Conservation (phyloP, 2,888 invertebrate species). For the Endotricha flammealis region DNA sequence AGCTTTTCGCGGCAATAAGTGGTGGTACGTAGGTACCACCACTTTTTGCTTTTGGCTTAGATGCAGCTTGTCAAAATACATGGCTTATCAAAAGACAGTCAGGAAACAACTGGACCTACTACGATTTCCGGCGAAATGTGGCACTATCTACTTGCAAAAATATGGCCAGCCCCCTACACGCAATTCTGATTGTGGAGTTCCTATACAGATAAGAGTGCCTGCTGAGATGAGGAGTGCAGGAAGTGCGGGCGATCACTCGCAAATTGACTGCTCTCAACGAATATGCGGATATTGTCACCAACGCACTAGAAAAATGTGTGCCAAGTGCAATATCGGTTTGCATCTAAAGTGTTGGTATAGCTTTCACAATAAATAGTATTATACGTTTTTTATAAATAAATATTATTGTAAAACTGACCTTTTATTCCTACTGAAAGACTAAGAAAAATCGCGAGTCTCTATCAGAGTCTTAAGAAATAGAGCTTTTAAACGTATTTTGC, state of each 20-base stretch:
- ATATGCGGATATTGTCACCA: constrained; percentile 2
- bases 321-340: constrained; percentile 8
- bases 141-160: constrained; percentile 7
- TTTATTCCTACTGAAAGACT: not conserved
- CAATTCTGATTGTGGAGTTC: constrained; percentile 1
- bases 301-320: constrained; percentile 9
- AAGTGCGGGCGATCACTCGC: constrained; percentile 3
- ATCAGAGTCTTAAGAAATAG: too few species aligned
- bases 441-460: too few species aligned
- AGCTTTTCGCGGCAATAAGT: constrained; percentile 6
- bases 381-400: not conserved
- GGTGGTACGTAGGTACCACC: constrained; percentile 14
- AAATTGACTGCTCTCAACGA: not conserved
- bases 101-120: constrained; percentile 10
- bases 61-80: constrained; percentile 11
- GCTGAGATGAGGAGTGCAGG: constrained; percentile 1
- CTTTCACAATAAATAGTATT: not conserved
- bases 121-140: constrained; percentile 10
- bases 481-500: too few species aligned
- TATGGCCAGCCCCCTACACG: constrained; percentile 3
- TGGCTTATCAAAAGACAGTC: constrained; percentile 8
- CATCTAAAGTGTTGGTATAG: constrained; percentile 5
- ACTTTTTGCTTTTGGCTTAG: constrained; percentile 12
- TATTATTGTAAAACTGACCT: not conserved
- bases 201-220: constrained; percentile 4